phyloP scores from a whole-genome alignment of 2,888 invertebrate species.

The Drosophila formosana region DNA sequence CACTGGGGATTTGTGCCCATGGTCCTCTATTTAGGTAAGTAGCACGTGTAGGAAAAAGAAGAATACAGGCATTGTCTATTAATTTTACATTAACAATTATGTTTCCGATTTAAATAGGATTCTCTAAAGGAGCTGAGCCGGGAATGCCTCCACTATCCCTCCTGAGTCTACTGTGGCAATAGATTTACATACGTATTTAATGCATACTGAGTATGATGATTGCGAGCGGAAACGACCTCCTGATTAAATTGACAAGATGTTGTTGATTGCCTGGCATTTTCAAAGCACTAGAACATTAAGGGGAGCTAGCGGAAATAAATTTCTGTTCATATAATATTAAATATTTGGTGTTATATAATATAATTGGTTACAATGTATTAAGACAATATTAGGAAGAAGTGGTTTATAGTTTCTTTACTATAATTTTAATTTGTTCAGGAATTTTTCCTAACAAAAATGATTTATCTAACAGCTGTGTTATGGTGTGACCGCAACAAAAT shows the following conservation, averaged over 20 bases:
- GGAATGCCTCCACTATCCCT: conserved; percentile 88
- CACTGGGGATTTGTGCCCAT: conserved; percentile 90
- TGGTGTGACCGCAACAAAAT: no score
- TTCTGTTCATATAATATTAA: conserved; percentile 43
- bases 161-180: conserved; percentile 84
- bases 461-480: no score
- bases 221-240: conserved; percentile 3
- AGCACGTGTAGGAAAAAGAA: conserved; percentile 54
- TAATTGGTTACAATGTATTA: background rate
- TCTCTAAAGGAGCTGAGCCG: conserved; percentile 89
- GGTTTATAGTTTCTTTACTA: no score
- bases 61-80: conserved; percentile 25
- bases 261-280: conserved; percentile 45
- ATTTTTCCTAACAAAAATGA: no score
- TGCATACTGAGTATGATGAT: conserved; percentile 15
- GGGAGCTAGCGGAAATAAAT: conserved; percentile 61
- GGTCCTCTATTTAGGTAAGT: conserved; percentile 89
- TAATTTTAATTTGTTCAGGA: no score
- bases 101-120: conserved; percentile 85
- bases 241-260: conserved; percentile 36
- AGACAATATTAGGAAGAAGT: background rate
- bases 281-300: conserved; percentile 39
- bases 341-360: background rate
- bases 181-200: conserved; percentile 28
- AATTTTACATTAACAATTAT: conserved; percentile 23